These are phyloP conservation scores for Nemurella pictetii DNA, from an alignment of 2,888 invertebrate species.

Conservation along the genomic window DNA sequence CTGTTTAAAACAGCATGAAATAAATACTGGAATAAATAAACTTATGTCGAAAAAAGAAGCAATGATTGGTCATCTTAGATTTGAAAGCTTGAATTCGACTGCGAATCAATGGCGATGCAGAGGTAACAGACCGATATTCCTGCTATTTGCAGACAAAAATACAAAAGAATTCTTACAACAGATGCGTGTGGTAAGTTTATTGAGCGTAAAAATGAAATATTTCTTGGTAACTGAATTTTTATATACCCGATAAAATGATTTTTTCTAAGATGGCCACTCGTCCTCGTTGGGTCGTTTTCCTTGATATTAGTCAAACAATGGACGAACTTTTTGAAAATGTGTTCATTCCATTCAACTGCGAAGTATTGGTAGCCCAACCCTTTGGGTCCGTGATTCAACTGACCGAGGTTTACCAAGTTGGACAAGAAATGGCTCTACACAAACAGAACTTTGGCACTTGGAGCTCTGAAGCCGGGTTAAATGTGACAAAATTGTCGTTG, in stretches of 20 bases:
- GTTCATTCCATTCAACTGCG: conserved; percentile 35
- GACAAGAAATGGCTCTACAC: background rate
- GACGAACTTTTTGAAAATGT: background rate
- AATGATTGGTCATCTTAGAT: background rate
- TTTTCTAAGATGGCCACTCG: background rate
- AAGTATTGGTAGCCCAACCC: conserved; percentile 2
- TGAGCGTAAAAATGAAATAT: no score
- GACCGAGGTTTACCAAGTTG: conserved; percentile 19
- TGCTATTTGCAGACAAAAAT: background rate
- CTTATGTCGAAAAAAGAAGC: background rate
- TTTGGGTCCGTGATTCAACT: background rate
- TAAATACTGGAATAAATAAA: background rate
- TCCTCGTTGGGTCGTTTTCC: background rate
- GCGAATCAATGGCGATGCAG: background rate
- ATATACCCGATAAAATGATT: background rate
- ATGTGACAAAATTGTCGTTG: background rate
- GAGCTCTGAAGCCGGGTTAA: background rate
- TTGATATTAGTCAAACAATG: background rate
- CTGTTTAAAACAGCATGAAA: background rate
- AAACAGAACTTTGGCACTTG: background rate
- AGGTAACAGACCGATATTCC: background rate
- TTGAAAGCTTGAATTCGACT: background rate
- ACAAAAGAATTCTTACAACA: background rate
- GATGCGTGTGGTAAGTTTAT: background rate
- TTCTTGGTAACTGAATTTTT: no score